Evolutionary conservation across 1,140 invertebrate genomes (phyloP), one percentile per base, ranked within the genome.

Genomic region (Lordiphosa mommai): DNA sequence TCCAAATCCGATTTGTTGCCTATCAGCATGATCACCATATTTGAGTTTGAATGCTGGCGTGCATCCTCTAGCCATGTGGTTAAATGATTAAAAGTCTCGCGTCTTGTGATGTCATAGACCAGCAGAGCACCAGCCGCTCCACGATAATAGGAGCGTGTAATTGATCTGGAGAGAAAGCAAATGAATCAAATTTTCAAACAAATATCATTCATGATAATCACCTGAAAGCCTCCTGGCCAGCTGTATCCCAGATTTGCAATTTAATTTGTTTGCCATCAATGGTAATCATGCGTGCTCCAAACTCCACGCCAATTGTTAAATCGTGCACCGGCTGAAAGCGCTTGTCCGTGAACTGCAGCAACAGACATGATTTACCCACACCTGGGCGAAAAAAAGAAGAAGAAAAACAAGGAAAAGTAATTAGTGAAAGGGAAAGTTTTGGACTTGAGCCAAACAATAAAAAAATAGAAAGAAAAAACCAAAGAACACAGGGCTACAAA

Each of bases 41-140:
- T 99, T 2, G 98, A 99, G 91, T 99, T 99, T 70, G 98, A 99
- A 92, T 99, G 98, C 91, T 99, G 98, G 64, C 98, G 93, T 7
- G 99, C 98, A 93, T 99, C 99, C 90, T 99, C 99, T 49, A 99
- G 91, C 99, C 99, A 99, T 43, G 97, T 99, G 38, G 98, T 99
- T 79, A 99, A 90, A 90, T 99, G 98, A 90, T 99, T 99, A 88
- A 99, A 99, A 33, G 99, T 99, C 89, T 99, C 98, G 74, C 98
- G 93, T 89, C 98, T 93, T 49, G 98, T 99, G 77, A 99, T 99
- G 88, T 99, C 98, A 89, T 99, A 99, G 10, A 99, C 98, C 56
- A 99, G 91, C 38, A 99, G 91, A 58, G 98, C 98, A 34, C 98
- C 98, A 49, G 98, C 98, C 27, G 98, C 98, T 44, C 98, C 98